Conservation (phyloP, 2,797 vertebrate species). For the Esox masquinongy region DNA sequence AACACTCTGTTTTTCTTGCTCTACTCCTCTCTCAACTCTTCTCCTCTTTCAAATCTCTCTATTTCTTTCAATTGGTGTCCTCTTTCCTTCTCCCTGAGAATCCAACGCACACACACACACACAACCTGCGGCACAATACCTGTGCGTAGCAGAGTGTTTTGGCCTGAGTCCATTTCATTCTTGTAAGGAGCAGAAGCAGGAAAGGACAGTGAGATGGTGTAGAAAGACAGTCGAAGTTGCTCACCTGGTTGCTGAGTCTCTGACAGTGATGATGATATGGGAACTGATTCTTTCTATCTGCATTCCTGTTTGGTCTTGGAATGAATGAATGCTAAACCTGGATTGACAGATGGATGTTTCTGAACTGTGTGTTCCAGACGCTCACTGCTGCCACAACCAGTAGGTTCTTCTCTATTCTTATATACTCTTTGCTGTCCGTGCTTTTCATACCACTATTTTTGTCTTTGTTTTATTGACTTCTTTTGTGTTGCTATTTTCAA, state of each 20-base stretch:
- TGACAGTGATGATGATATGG: conserved; percentile 54
- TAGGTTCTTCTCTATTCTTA: conserved; percentile 73
- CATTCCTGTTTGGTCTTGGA: conserved; percentile 44
- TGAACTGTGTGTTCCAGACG: conserved; percentile 89
- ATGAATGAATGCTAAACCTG: conserved; percentile 86
- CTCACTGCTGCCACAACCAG: conserved; percentile 93
- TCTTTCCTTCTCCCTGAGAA: neutral
- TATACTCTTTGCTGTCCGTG: neutral
- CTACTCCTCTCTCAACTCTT: neutral
- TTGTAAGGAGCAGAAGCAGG: conserved; percentile 32
- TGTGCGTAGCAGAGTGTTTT: conserved; percentile 60
- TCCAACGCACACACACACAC: conserved; percentile 7
- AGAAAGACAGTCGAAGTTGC: conserved; percentile 50
- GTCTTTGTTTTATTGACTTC: neutral
- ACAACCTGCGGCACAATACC: conserved; percentile 9
- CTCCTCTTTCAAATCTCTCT: conserved; percentile 14
- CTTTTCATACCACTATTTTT: neutral
- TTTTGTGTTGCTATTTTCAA: neutral
- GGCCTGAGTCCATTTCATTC: conserved; percentile 46
- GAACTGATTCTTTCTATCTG: conserved; percentile 64
- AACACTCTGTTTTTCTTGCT: conserved; percentile 26
- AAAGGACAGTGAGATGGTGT: conserved; percentile 27
- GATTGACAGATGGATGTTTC: conserved; percentile 95
- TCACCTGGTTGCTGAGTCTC: conserved; percentile 36
- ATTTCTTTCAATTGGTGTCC: conserved; percentile 2